Evolutionary conservation across 1,140 invertebrate species (phyloP), one percentile per base, ranked within the genome.

Genomic region (Elymnias hypermnestra): DNA sequence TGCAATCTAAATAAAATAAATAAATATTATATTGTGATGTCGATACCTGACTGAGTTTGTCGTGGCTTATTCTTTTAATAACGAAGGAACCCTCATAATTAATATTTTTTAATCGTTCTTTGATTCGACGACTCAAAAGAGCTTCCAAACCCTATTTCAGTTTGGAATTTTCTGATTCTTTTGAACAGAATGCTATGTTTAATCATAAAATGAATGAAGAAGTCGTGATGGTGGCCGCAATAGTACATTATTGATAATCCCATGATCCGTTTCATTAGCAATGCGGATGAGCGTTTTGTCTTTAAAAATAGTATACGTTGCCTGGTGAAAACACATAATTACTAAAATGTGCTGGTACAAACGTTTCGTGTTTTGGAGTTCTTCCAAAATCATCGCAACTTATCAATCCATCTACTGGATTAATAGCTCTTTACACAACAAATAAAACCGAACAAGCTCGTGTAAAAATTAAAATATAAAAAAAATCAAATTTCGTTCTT

Each of bases 251-350:
- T 40, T 29, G 39, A 17, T 8, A 23, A 29, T 14, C 19, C 17
- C 23, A 14, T 10, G 28, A 51, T 15, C 6, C 9, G 13, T 26
- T 2, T 41, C 18, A 23, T 25, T 35, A 35, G 6, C 14, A 22
- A 39, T 18, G 8, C 2, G 9, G 23, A 3, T 39, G 14, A 37
- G 9, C 39, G 41, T 26, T 44, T 29, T 29, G 8, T 13, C 10
- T 54, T 56, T 55, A 70, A 71, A 73, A 82, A 82, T 82, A 77
- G 67, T 43, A 15, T 8, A 58, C 38, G 65, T 69, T 61, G 61
- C 63, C 60, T 51, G 59, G 67, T 64, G 72, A 72, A 78, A 72
- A 75, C 63, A 72, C 65, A 74, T 67, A 77, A 76, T 82, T 72
- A 73, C 65, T 66, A 72, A 76, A 77, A 82, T 58, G 53, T 54